Conservation (phyloP, 35 echinoderm and acorn worm genomes). For the Diadema setosum region DNA sequence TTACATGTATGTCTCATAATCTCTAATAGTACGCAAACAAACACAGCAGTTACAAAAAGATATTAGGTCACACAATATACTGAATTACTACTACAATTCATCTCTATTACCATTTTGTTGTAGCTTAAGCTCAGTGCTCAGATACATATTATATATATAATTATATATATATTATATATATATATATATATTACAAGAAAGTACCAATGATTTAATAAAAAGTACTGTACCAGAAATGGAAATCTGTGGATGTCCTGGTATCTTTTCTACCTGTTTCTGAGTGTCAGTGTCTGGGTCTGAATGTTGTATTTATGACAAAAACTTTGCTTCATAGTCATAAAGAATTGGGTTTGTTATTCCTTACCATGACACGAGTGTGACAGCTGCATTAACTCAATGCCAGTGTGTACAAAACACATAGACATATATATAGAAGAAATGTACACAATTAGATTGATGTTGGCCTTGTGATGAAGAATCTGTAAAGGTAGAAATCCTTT, state of each 20-base stretch:
- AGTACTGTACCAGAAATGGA: slow-evolving; percentile 8
- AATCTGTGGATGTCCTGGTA: neutral
- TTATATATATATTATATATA: slow-evolving; percentile 12
- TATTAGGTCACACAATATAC: neutral
- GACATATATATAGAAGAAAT: too few species aligned
- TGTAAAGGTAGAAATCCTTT: too few species aligned
- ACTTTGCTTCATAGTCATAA: too few species aligned
- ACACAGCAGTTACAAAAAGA: neutral
- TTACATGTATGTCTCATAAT: neutral
- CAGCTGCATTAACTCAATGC: too few species aligned
- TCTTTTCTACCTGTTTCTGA: too few species aligned
- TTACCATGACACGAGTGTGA: too few species aligned
- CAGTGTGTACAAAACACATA: too few species aligned
- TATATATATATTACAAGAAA: slow-evolving; percentile 22
- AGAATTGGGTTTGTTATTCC: too few species aligned
- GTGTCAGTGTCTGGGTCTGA: neutral
- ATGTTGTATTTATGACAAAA: too few species aligned
- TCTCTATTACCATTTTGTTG: too few species aligned
- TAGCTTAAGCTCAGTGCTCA: slow-evolving; percentile 13
- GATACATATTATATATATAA: neutral
- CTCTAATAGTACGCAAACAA: slow-evolving; percentile 1
- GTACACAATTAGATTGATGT: too few species aligned
- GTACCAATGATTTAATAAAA: slow-evolving; percentile 7
- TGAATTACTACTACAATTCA: neutral
- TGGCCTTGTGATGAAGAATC: too few species aligned